phyloP scores from a whole-genome alignment of 2,797 vertebrate genomes.

The Gephyroberyx darwinii region DNA sequence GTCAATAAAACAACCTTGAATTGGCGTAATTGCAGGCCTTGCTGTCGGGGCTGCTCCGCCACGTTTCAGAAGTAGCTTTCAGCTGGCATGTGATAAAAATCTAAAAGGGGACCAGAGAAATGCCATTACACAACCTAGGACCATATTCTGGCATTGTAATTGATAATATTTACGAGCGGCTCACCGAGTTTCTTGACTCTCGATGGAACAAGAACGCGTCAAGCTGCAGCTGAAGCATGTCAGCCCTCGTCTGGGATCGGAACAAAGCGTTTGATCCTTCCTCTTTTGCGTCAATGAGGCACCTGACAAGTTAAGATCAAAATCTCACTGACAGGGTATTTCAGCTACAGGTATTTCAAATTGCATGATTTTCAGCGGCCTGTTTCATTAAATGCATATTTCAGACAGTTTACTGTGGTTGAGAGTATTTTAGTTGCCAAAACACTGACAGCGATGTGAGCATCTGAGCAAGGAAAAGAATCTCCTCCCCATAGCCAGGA shows the following conservation, averaged over 20 bases:
- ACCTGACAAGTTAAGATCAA: slow-evolving; percentile 32
- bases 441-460: not conserved
- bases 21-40: slow-evolving; percentile 61
- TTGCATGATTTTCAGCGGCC: not conserved
- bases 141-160: not conserved
- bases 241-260: slow-evolving; percentile 9
- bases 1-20: slow-evolving; percentile 45
- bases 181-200: slow-evolving; percentile 58
- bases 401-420: no score
- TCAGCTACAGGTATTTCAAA: not conserved
- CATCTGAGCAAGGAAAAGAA: not conserved
- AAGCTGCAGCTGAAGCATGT: slow-evolving; percentile 54
- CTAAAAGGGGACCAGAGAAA: slow-evolving; percentile 15
- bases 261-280: slow-evolving; percentile 29
- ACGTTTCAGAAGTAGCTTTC: slow-evolving; percentile 33
- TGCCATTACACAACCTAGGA: not conserved
- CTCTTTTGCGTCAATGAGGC: slow-evolving; percentile 53
- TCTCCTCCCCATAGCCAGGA: not conserved
- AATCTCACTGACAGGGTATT: not conserved
- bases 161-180: not conserved
- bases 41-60: slow-evolving; percentile 19
- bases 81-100: slow-evolving; percentile 64
- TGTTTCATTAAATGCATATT: no score
- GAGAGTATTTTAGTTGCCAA: no score
- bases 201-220: slow-evolving; percentile 53